Evolutionary conservation across 2,888 invertebrate genomes (phyloP).

Genomic region (Cheilosia impressa): DNA sequence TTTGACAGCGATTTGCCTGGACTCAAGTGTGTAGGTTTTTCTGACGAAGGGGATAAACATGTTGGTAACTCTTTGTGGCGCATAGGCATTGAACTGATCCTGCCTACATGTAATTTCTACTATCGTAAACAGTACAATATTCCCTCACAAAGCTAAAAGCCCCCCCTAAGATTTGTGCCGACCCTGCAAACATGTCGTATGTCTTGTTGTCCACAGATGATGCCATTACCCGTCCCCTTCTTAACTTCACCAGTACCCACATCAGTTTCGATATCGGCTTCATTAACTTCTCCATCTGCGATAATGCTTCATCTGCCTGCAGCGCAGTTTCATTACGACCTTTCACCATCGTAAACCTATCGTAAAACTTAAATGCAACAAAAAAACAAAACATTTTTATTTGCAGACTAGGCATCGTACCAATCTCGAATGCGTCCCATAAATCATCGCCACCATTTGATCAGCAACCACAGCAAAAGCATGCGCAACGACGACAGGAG

Average conservation of each 20-base stretch:
- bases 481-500: constrained; percentile 79
- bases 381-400: constrained; percentile 17
- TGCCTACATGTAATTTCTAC: too few relatives aligned
- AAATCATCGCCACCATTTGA: constrained; percentile 72
- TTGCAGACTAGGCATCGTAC: constrained; percentile 75
- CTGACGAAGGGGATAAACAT: too few relatives aligned
- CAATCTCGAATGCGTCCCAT: constrained; percentile 71
- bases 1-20: too few relatives aligned
- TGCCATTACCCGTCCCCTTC: neutral
- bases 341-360: constrained; percentile 6
- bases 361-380: constrained; percentile 1
- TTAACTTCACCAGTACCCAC: neutral
- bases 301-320: neutral
- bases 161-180: too few relatives aligned
- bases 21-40: too few relatives aligned
- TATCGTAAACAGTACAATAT: too few relatives aligned
- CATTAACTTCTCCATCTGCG: neutral
- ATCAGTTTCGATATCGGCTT: neutral
- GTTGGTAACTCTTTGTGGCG: too few relatives aligned
- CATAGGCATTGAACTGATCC: too few relatives aligned
- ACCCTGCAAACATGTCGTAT: too few relatives aligned
- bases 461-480: constrained; percentile 72
- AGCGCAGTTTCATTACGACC: neutral
- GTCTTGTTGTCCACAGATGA: neutral
- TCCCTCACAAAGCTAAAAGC: too few relatives aligned